A percentile compares a stretch with the other conserved stretches of the same genome.
phyloP scores from a whole-genome alignment of 2,888 invertebrate genomes.

The Nymphalis urticae region DNA sequence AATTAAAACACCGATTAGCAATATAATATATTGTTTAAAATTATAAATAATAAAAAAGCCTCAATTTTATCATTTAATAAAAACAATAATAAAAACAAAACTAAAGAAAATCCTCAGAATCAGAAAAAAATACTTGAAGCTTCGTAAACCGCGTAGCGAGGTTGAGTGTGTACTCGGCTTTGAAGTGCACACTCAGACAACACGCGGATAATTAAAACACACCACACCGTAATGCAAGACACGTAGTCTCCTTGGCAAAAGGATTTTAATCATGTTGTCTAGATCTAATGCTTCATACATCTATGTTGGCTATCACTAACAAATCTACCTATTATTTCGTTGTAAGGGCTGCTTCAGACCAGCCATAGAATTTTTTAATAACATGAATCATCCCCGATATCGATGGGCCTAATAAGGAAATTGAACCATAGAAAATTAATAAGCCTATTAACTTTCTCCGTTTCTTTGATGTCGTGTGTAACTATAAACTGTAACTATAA shows the following conservation, averaged over 20 bases:
- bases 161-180: constrained; percentile 27
- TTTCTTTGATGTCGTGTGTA: too few species aligned
- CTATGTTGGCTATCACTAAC: constrained; percentile 1
- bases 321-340: neutral
- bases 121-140: constrained; percentile 5
- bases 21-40: too few species aligned
- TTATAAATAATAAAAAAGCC: neutral
- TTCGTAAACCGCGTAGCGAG: constrained; percentile 13
- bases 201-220: constrained; percentile 33
- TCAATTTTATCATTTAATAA: neutral
- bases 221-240: constrained; percentile 27
- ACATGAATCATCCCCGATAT: too few species aligned
- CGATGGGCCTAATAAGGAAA: too few species aligned
- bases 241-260: constrained; percentile 20
- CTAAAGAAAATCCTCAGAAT: neutral
- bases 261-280: constrained; percentile 21
- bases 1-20: too few species aligned
- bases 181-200: constrained; percentile 34
- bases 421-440: too few species aligned
- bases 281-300: constrained; percentile 19
- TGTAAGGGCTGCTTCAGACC: too few species aligned
- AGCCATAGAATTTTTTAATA: too few species aligned
- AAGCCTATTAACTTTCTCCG: too few species aligned
- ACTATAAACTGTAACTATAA: neutral
- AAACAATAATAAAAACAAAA: neutral